Base-by-base conservation (phyloP, 2,888 invertebrate species). In the Furcula furcula region DNA sequence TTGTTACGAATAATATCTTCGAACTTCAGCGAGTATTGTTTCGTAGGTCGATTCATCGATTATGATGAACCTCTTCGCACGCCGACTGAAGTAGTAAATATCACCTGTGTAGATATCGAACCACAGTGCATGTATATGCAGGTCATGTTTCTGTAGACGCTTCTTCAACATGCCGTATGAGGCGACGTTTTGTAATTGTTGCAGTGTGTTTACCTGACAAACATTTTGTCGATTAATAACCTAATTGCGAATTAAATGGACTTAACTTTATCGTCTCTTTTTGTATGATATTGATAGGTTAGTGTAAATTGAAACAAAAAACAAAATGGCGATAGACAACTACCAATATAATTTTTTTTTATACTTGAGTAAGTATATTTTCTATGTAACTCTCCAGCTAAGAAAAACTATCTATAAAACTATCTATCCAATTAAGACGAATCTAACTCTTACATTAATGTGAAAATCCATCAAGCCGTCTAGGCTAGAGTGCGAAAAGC, bases 31-130 rank as follows among this genome's bases (percentile, higher is more conserved):
- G 36, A 95, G 80, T 44, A 98, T 88, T 40, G 90, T 90, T 28
- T 93, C 93, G 49, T 96, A 94, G 15, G 92, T 94, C 1, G 91
- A 82, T 79, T 98, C 98, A 66, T 96, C 95, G 36, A 98, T 94
- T 50, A 94, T 92, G 9, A 98, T 89, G 76, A 98, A 98, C 38
- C 91, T 87, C 77, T 98, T 97, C 25, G 94, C 92, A 15, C 94
- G 92, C 57, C 97, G 91, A 69, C 97, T 97, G 71, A 98, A 98
- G 78, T 96, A 97, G 76, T 96, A 97, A 63, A 98, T 95, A 76
- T 98, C 97, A 0, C 98, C 98, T 0, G 97, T 97, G 72, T 98
- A 98, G 73, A 99, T 97, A 75, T 98, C 98, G 75, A 98, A 98
- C 98, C 98, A 99, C 21, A 99, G 86, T 0, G 98, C 98, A 65